Conservation (phyloP, 1,140 invertebrate genomes). For the Chelonus insularis region DNA sequence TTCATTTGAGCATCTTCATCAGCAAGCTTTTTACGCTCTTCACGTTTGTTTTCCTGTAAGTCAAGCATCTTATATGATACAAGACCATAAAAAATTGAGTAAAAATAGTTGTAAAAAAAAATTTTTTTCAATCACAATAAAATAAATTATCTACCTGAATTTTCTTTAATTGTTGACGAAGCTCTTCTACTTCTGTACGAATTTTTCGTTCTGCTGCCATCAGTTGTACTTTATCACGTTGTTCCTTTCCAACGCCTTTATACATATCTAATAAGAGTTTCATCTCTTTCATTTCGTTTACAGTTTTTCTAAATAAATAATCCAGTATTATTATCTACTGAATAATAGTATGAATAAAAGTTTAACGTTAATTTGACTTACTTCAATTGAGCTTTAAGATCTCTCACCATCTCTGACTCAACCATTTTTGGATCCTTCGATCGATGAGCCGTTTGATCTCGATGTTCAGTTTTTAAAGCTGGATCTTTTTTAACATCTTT, state of each 20-base stretch:
- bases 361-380: slow-evolving; percentile 63
- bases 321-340: too few species aligned
- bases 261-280: slow-evolving; percentile 96
- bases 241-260: slow-evolving; percentile 94
- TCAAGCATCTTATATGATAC: background rate
- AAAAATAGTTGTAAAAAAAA: background rate
- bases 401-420: slow-evolving; percentile 73
- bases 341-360: too few species aligned
- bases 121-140: background rate
- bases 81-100: background rate
- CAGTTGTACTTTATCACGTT: slow-evolving; percentile 92
- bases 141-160: too few species aligned
- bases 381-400: slow-evolving; percentile 91
- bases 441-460: slow-evolving; percentile 59
- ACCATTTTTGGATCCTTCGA: slow-evolving; percentile 65
- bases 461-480: slow-evolving; percentile 59
- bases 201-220: slow-evolving; percentile 95
- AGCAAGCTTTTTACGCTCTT: slow-evolving; percentile 88
- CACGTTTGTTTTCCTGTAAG: slow-evolving; percentile 83
- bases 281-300: slow-evolving; percentile 90
- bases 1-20: slow-evolving; percentile 94
- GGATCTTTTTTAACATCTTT: slow-evolving; percentile 67
- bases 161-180: slow-evolving; percentile 81
- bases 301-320: slow-evolving; percentile 76
- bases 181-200: slow-evolving; percentile 85